phyloP scores from a whole-genome alignment of 2,113 vertebrate species.

The Carettochelys insculpta region DNA sequence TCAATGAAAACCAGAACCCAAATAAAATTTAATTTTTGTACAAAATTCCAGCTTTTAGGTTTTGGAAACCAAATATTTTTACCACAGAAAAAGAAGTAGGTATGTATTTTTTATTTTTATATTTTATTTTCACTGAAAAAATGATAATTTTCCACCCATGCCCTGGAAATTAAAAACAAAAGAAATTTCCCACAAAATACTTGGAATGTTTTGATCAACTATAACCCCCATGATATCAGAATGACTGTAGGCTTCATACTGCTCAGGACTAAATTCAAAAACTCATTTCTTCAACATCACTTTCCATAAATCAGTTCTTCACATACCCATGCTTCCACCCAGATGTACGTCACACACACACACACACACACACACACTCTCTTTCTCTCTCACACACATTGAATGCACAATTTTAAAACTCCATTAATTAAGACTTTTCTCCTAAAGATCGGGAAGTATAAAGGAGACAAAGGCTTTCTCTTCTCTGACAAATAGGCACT shows the following conservation, averaged over 20 bases:
- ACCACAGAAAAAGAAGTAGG: neutral
- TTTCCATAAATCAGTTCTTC: neutral
- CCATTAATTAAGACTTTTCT: neutral
- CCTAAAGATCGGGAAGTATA: neutral
- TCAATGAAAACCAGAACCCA: neutral
- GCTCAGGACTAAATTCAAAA: neutral
- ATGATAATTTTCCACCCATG: neutral
- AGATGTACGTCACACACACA: neutral
- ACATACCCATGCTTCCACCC: neutral
- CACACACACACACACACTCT: neutral
- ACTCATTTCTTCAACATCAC: neutral
- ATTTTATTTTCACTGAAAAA: neutral
- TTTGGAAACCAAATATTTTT: neutral
- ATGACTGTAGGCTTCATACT: neutral
- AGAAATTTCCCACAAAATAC: neutral
- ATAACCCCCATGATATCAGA: neutral
- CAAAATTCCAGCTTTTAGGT: neutral
- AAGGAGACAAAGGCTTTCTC: neutral
- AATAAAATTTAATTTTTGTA: neutral
- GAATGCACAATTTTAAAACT: rapidly evolving
- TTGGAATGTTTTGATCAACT: neutral
- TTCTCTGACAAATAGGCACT: neutral
- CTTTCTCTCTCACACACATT: neutral
- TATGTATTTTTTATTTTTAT: neutral
- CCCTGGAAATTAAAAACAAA: neutral